Evolutionary conservation across 2,888 invertebrate genomes (phyloP).

Genomic region (Itoplectis maculator): DNA sequence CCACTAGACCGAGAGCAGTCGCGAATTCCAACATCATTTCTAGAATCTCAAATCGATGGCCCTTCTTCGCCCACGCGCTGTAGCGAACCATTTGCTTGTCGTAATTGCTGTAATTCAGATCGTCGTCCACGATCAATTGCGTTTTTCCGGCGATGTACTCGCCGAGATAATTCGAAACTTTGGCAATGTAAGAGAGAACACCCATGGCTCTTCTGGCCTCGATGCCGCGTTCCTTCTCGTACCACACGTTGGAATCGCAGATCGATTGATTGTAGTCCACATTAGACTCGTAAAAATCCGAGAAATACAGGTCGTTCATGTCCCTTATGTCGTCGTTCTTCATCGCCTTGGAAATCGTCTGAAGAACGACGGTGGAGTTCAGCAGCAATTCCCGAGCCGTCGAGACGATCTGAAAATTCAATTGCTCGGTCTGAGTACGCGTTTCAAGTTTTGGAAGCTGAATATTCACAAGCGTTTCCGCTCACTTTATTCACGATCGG

Average conservation of each 20-base stretch:
- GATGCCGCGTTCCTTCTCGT: slow-evolving; percentile 81
- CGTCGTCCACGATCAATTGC: slow-evolving; percentile 71
- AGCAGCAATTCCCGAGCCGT: slow-evolving; percentile 79
- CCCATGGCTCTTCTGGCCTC: slow-evolving; percentile 80
- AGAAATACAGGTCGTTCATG: slow-evolving; percentile 82
- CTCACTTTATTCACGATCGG: slow-evolving; percentile 81
- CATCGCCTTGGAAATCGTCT: slow-evolving; percentile 80
- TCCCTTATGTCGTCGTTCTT: slow-evolving; percentile 82
- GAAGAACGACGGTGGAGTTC: slow-evolving; percentile 77
- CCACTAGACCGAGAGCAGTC: slow-evolving; percentile 77
- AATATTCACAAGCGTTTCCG: neutral
- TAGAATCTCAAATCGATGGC: slow-evolving; percentile 78
- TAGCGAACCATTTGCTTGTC: slow-evolving; percentile 79
- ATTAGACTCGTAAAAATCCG: slow-evolving; percentile 77
- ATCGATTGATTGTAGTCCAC: slow-evolving; percentile 74
- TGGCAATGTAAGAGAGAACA: slow-evolving; percentile 75
- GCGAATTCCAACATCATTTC: slow-evolving; percentile 79
- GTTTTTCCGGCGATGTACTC: slow-evolving; percentile 80
- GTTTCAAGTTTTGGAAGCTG: neutral
- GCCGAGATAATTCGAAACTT: slow-evolving; percentile 78
- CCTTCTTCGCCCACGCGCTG: slow-evolving; percentile 76
- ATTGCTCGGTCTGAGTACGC: neutral
- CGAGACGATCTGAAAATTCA: slow-evolving; percentile 76
- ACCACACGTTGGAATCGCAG: slow-evolving; percentile 79
- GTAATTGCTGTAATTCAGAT: slow-evolving; percentile 74